Base-by-base conservation (phyloP, 2,797 vertebrate species). In the Gephyroberyx darwinii region DNA sequence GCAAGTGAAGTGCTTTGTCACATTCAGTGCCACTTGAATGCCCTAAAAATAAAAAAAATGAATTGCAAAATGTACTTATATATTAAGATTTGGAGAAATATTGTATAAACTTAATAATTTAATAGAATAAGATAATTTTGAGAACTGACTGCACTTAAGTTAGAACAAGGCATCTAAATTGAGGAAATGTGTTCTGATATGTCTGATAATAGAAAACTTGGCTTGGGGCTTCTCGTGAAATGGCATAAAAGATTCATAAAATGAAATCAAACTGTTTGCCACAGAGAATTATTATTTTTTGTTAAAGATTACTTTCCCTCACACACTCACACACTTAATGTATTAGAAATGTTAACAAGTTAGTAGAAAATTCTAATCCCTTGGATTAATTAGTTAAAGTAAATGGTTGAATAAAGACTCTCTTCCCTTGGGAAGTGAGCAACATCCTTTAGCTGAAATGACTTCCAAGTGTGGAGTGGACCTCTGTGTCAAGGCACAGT, bases 341-440 rank as follows among this genome's bases (percentile, higher is more conserved):
- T 67, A 12, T 47, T 63, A 68, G 41, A 55, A 56, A 63, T 48
- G 48, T 74, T 45, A 52, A 77, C 76, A 83, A 78, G 74, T 75
- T 76, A 75, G 39, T 50, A n/a, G 39, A 63, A 66, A 76, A 56
- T 31, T 3, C 64, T 52, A 77, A 78, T 86, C 83, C 78, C 78
- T 86, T 82, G 60, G 14, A 68, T 37, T 52, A 67, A 16, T 76
- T 55, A 20, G 1, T 69, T 78, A 33, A 51, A 86, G 89, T 88
- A 89, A 87, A 89, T 88, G 86, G 10, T 74, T 79, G 84, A 75
- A 84, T 77, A 88, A 89, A 80, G 62, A 68, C 62, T 41, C 60
- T 8, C 41, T 65, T 75, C 26, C 48, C 20, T 30, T n/a, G 5
- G 73, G 56, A 82, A 66, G 53, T 47, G 56, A 71, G 19, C 78